phyloP scores from a whole-genome alignment of 1,140 invertebrate species.

The Sarcophaga bullata region DNA sequence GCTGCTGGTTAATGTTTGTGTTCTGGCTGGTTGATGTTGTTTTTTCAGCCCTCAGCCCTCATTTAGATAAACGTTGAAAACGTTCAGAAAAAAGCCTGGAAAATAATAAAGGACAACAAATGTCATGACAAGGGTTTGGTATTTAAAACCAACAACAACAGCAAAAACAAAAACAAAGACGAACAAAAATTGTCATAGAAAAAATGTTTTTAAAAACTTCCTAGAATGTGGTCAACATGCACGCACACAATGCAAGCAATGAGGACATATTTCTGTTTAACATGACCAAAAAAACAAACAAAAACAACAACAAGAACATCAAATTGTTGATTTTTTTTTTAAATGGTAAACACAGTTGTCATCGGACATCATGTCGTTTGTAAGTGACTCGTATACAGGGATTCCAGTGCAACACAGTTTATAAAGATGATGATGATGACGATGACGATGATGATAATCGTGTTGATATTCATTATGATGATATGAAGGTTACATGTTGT shows the following conservation, averaged over 20 bases:
- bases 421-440: neutral
- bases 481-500: neutral
- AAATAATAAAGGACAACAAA: conserved; percentile 51
- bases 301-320: neutral
- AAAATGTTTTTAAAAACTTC: conserved; percentile 26
- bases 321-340: neutral
- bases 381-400: neutral
- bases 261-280: neutral
- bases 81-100: neutral
- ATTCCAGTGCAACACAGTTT: neutral
- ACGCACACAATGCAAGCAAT: neutral
- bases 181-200: conserved; percentile 23
- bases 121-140: conserved; percentile 64
- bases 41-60: conserved; percentile 45
- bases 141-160: too few relatives aligned
- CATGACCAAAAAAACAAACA: too few relatives aligned
- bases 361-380: conserved; percentile 30
- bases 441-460: neutral
- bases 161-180: too few relatives aligned
- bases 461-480: too few relatives aligned
- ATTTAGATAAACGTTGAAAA: conserved; percentile 61
- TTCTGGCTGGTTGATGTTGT: conserved; percentile 19
- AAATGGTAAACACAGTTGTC: conserved; percentile 31
- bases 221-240: conserved; percentile 35
- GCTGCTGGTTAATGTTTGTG: neutral